Evolutionary conservation across 1,140 invertebrate genomes (phyloP), one percentile per base, ranked within the genome.

Genomic region (Theocolax elegans): DNA sequence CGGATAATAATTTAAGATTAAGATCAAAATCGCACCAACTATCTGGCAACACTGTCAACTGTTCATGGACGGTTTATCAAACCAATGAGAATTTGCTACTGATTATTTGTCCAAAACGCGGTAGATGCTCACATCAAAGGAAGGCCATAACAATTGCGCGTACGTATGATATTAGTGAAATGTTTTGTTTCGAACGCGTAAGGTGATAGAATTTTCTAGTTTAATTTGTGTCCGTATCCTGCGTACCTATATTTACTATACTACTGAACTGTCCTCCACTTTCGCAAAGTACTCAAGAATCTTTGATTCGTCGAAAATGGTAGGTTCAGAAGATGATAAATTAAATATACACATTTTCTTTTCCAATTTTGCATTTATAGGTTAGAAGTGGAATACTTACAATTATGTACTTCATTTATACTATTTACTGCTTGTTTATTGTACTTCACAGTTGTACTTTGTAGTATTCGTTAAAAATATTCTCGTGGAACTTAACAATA

Each of bases 221-320:
- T 62, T 38, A 35, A 19, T 64, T 38, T 40, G 25, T 25, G 40
- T 21, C 1, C n/a, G n/a, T n/a, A n/a, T n/a, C n/a, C n/a, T n/a
- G n/a, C n/a, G 25, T 8, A 1, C n/a, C 15, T 54, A 2, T 0
- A 42, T 38, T 35, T 29, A 31, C 53, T 68, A 42, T 17, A 15
- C 2, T 42, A 60, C n/a, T n/a, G n/a, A n/a, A n/a, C 17, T 68
- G 31, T 12, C 13, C 35, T 35, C 44, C 12, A 60, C 25, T 60
- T 60, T 46, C 40, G 13, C 21, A 42, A 27, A 60, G 25, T 21
- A 35, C 48, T 54, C 1, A 17, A 44, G 48, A 67, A 73, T 68
- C 74, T 35, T 72, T 42, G 40, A 74, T 60, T 69, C 62, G 63
- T 70, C 68, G 17, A 76, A 64, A 75, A 81, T 80, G 80, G 80